Evolutionary conservation across 2,113 vertebrate genomes (phyloP), one percentile per base, ranked within the genome.

Genomic region (Antigone vipio): DNA sequence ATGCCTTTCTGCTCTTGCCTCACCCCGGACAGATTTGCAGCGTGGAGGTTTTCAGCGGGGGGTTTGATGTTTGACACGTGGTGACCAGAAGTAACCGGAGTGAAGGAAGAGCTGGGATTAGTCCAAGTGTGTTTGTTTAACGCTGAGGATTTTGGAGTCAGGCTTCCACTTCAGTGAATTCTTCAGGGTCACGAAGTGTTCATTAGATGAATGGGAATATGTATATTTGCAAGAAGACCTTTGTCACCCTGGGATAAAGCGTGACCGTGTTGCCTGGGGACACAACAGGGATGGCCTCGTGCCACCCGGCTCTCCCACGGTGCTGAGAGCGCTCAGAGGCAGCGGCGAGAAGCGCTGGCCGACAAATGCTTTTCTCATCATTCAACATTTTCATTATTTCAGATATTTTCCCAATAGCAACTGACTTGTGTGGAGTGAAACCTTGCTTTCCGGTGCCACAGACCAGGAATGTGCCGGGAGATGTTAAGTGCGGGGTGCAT

Each of bases 1-100:
- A 12, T 30, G 83, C 69, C 73, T 79, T 40, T 17, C 58, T 93
- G 76, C 83, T 91, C 26, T 6, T 89, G 76, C 60, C 47, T 92
- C 76, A 34, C 67, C 79, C 72, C 40, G 2, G 29, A 3, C 21
- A 27, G 34, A 7, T 16, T 22, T 40, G 69, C 81, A 45, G 58
- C 0, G 12, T 2, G 5, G 47, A 68, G 71, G 38, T 30, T 56
- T 40, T 5, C 42, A 32, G 52, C 6, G 9, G 63, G 17, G 86
- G 75, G 7, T 40, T 66, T 44, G 67, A 52, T 34, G 63, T 67
- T 66, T n/a, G 86, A 26, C 62, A 30, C 0, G 0, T 3, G 0
- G 19, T 74, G 88, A 68, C 49, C 84, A 83, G 74, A 17, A 55
- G 55, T 4, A 38, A 83, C 27, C 0, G 0, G 32, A 72, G 72